Conservation (phyloP, 1,140 invertebrate genomes). For the Tachypleus tridentatus region DNA sequence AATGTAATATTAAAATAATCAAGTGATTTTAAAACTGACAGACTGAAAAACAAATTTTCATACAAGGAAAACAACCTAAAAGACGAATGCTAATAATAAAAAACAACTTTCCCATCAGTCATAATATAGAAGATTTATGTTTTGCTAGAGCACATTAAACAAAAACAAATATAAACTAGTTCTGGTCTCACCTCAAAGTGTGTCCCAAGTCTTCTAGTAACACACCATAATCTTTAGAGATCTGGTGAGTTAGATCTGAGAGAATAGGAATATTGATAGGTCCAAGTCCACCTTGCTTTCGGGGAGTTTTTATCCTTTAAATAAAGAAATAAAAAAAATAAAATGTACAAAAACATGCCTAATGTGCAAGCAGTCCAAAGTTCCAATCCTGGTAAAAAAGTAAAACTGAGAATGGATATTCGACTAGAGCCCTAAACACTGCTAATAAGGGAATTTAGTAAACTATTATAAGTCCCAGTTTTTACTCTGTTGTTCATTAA, state of each 20-base stretch:
- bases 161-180: no score
- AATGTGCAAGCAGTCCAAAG: not conserved
- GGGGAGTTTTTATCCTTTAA: constrained; percentile 65
- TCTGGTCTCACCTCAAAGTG: constrained; percentile 46
- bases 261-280: constrained; percentile 76
- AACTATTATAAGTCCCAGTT: no score
- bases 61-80: no score
- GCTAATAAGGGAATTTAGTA: no score
- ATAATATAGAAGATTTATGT: no score
- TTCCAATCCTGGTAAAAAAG: not conserved
- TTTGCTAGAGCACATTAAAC: no score
- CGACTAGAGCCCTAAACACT: not conserved
- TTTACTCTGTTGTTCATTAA: no score
- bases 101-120: no score
- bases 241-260: constrained; percentile 81
- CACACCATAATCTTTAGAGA: constrained; percentile 57
- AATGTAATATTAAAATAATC: no score
- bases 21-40: no score
- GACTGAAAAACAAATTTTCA: no score
- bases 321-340: constrained; percentile 3
- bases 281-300: constrained; percentile 79
- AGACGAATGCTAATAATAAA: no score
- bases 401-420: not conserved
- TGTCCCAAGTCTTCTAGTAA: constrained; percentile 78
- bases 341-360: not conserved